phyloP scores from a whole-genome alignment of 2,888 invertebrate genomes.

The Scaptomyza flava region DNA sequence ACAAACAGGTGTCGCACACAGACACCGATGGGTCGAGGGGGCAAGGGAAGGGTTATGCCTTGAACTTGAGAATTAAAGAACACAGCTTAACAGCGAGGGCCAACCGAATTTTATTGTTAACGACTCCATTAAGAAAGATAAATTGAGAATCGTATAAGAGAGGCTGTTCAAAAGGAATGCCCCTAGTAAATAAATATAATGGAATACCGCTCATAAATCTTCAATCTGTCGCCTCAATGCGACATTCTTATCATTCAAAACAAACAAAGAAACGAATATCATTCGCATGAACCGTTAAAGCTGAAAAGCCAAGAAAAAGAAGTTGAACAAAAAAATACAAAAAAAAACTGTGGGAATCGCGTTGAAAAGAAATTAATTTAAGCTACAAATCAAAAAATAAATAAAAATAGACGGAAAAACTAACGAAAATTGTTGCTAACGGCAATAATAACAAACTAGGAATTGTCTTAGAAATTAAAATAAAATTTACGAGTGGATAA shows the following conservation, averaged over 20 bases:
- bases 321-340: background rate
- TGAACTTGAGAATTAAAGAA: conserved; percentile 56
- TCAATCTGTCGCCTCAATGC: conserved; percentile 6
- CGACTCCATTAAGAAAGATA: conserved; percentile 16
- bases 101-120: conserved; percentile 43
- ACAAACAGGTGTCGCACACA: conserved; percentile 25
- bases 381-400: conserved; percentile 46
- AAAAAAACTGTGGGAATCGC: conserved; percentile 31
- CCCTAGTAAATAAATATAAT: background rate
- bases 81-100: conserved; percentile 2
- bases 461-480: conserved; percentile 64
- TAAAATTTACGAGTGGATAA: conserved; percentile 60
- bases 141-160: background rate
- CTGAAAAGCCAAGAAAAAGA: conserved; percentile 2
- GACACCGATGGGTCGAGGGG: background rate
- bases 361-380: conserved; percentile 48
- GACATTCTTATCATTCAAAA: conserved; percentile 10
- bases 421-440: conserved; percentile 12
- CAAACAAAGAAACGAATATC: background rate
- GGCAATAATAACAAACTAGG: conserved; percentile 26
- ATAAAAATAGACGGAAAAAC: conserved; percentile 30
- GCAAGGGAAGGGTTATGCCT: conserved; percentile 18
- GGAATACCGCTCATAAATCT: conserved; percentile 4
- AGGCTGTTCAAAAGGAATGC: conserved; percentile 10
- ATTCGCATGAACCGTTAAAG: conserved; percentile 29